Conservation (phyloP, 1,140 invertebrate species). For the Anastrepha obliqua region DNA sequence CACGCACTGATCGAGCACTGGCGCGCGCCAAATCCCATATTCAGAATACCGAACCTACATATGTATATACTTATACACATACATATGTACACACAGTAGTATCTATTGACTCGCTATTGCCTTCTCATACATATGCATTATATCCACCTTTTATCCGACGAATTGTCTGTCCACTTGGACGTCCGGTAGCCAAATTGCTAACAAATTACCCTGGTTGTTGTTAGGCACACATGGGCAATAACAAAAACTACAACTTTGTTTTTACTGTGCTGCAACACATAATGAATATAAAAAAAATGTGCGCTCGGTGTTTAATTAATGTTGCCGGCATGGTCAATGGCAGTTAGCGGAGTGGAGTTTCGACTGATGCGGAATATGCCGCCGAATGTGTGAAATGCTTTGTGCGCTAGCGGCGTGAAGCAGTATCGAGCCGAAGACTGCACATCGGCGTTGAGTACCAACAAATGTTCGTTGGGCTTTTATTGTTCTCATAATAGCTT, state of each 20-base stretch:
- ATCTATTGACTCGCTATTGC: not conserved
- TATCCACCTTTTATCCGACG: not conserved
- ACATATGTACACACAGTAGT: not conserved
- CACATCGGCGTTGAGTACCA: not conserved
- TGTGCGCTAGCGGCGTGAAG: not conserved
- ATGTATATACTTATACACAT: not conserved
- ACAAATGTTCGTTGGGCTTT: not conserved
- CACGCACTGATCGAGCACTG: not conserved
- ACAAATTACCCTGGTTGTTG: slow-evolving; percentile 27
- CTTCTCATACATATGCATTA: not conserved
- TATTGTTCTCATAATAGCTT: not conserved
- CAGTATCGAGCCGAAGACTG: not conserved
- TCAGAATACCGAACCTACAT: not conserved
- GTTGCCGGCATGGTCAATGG: slow-evolving; percentile 19
- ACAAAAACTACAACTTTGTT: no score
- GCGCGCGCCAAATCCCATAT: not conserved
- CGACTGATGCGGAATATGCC: not conserved
- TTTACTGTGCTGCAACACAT: not conserved
- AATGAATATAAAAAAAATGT: not conserved
- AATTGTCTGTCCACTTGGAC: not conserved
- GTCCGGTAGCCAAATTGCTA: slow-evolving; percentile 50
- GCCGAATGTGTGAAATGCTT: slow-evolving; percentile 5
- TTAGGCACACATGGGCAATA: slow-evolving; percentile 15
- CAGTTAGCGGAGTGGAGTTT: not conserved
- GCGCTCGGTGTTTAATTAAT: slow-evolving; percentile 27